Percentiles rank a stretch among this genome's conserved stretches.
Evolutionary conservation across 2,113 vertebrate genomes (phyloP).

Genomic region (Coregonus clupeaformis): DNA sequence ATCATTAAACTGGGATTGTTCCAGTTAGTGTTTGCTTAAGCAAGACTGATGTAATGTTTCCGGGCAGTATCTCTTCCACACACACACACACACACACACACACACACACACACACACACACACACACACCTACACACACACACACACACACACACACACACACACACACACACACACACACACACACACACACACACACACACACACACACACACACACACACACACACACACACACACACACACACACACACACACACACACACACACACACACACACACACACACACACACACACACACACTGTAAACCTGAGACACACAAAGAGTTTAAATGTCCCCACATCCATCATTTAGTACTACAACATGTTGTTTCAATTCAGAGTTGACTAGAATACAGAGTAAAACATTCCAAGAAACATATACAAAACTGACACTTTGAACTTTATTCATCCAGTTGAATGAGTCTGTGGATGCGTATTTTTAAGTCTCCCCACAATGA

Average conservation of each 20-base stretch:
- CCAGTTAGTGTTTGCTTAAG: slow-evolving; percentile 67
- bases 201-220: slow-evolving; percentile 16
- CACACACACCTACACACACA: slow-evolving; percentile 2
- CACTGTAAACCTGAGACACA: slow-evolving; percentile 40
- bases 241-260: not conserved
- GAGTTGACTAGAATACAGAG: slow-evolving; percentile 14
- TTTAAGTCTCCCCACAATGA: too few relatives aligned
- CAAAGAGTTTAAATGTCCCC: slow-evolving; percentile 7
- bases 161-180: slow-evolving; percentile 18
- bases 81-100: not conserved
- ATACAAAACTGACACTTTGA: not conserved
- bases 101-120: slow-evolving; percentile 34
- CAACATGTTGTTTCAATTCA: slow-evolving; percentile 32
- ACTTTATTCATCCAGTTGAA: not conserved
- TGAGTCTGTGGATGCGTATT: not conserved
- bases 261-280: not conserved
- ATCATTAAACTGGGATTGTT: slow-evolving; percentile 69
- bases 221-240: not conserved
- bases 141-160: slow-evolving; percentile 4
- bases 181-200: slow-evolving; percentile 6
- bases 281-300: slow-evolving; percentile 10
- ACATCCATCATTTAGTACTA: slow-evolving; percentile 40
- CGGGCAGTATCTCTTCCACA: slow-evolving; percentile 33
- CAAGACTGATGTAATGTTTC: slow-evolving; percentile 59
- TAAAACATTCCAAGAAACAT: slow-evolving; percentile 1